A percentile compares a stretch with the other conserved stretches of the same genome.
Conservation (phyloP, 2,113 vertebrate genomes). For the Melanerpes formicivorus region DNA sequence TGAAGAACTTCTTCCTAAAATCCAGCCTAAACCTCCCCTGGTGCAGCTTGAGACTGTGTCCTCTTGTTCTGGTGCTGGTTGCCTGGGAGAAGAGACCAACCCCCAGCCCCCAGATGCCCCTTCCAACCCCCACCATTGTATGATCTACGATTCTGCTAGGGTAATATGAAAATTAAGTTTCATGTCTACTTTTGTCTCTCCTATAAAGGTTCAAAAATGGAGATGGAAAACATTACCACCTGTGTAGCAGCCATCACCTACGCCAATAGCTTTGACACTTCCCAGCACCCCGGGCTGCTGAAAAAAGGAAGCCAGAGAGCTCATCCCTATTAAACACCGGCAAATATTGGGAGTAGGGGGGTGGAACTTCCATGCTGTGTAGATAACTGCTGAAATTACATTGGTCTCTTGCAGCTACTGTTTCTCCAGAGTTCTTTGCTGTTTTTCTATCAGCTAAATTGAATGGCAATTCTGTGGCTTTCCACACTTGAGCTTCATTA, state of each 20-base stretch:
- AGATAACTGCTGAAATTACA: conserved; percentile 18
- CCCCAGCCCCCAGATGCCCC: too few species aligned
- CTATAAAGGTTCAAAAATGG: background rate
- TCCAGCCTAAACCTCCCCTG: too few species aligned
- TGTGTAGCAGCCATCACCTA: background rate
- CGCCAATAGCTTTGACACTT: background rate
- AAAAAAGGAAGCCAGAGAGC: background rate
- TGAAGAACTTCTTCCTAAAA: too few species aligned
- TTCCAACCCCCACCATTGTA: too few species aligned
- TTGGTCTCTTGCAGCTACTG: background rate
- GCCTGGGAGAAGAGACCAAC: too few species aligned
- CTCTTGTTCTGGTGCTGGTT: too few species aligned
- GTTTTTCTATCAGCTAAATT: background rate
- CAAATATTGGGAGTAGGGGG: background rate
- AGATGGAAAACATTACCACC: background rate
- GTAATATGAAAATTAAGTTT: background rate
- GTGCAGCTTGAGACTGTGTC: too few species aligned
- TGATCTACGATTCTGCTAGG: background rate
- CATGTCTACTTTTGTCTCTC: background rate
- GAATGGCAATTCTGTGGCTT: background rate
- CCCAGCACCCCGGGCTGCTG: background rate
- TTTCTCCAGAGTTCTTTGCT: background rate
- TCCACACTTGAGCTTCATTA: background rate
- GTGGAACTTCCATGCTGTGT: background rate
- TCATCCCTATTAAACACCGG: background rate